Evolutionary conservation across 1,140 invertebrate genomes (phyloP).

Genomic region (Meloidogyne floridensis): DNA sequence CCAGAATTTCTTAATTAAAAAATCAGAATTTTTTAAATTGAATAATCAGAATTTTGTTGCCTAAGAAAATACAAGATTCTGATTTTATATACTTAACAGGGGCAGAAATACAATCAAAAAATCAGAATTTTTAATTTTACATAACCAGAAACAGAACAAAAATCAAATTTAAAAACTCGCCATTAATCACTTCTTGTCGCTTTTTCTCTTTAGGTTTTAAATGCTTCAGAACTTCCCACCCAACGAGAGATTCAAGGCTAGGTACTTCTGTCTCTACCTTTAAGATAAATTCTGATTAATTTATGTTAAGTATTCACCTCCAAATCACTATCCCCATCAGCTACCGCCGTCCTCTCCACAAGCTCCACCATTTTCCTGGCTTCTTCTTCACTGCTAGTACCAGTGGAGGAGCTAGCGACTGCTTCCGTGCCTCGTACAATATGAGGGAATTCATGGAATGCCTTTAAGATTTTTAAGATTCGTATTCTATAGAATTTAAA

Average conservation of each 20-base stretch:
- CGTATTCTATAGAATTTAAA: background rate
- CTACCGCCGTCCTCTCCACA: constrained; percentile 48
- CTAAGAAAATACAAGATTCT: no score
- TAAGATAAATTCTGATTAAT: constrained; percentile 60
- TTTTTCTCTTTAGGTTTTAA: constrained; percentile 81
- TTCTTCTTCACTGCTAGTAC: constrained; percentile 34
- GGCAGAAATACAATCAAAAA: no score
- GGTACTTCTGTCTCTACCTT: constrained; percentile 78
- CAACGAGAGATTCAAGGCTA: constrained; percentile 74
- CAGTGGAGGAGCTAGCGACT: constrained; percentile 18
- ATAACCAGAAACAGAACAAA: no score
- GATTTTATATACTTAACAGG: no score
- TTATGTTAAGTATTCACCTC: constrained; percentile 41
- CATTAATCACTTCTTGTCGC: constrained; percentile 94
- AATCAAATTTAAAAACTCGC: constrained; percentile 69
- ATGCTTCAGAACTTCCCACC: constrained; percentile 76
- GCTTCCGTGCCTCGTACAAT: constrained; percentile 4
- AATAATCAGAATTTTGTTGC: no score
- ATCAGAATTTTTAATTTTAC: background rate
- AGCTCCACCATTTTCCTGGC: constrained; percentile 50
- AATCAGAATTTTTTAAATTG: no score
- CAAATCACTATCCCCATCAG: constrained; percentile 61
- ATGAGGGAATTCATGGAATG: constrained; percentile 9
- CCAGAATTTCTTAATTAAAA: no score
- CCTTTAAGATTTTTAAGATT: no score